A percentile compares a stretch with the other conserved stretches of the same genome.
Evolutionary conservation across 2,113 vertebrate species (phyloP).

Genomic region (Corydoras sp.): DNA sequence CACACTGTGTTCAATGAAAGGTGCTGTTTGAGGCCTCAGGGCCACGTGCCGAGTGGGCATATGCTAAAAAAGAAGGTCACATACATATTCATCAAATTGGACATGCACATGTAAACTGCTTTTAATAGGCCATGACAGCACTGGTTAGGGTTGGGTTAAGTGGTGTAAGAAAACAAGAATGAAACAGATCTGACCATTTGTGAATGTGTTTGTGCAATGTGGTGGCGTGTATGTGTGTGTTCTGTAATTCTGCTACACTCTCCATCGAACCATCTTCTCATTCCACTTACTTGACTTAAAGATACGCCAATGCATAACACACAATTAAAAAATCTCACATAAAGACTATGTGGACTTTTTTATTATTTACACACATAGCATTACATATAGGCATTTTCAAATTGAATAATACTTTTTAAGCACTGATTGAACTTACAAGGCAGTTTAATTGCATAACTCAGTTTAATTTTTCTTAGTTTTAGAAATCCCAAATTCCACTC

Average conservation of each 20-base stretch:
- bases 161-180: conserved; percentile 57
- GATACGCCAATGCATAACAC: too few species aligned
- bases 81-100: conserved; percentile 98
- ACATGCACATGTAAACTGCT: conserved; percentile 93
- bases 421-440: too few species aligned
- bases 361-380: too few species aligned
- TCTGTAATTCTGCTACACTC: conserved; percentile 8
- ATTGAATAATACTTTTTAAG: too few species aligned
- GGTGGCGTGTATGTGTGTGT: conserved; percentile 7
- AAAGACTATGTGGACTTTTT: too few species aligned
- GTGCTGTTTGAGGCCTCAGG: conserved; percentile 80
- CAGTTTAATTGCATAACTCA: too few species aligned
- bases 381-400: too few species aligned
- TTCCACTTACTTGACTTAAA: too few species aligned
- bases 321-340: too few species aligned
- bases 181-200: conserved; percentile 31
- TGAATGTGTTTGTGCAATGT: background rate
- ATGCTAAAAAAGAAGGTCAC: conserved; percentile 92
- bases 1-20: conserved; percentile 92
- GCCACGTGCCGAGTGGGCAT: conserved; percentile 73
- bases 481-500: too few species aligned
- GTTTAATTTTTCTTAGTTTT: too few species aligned
- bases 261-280: conserved; percentile 5
- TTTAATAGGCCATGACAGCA: conserved; percentile 95
- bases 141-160: conserved; percentile 78